Evolutionary conservation across 2,113 vertebrate species (phyloP).

Genomic region (Verasper variegatus): DNA sequence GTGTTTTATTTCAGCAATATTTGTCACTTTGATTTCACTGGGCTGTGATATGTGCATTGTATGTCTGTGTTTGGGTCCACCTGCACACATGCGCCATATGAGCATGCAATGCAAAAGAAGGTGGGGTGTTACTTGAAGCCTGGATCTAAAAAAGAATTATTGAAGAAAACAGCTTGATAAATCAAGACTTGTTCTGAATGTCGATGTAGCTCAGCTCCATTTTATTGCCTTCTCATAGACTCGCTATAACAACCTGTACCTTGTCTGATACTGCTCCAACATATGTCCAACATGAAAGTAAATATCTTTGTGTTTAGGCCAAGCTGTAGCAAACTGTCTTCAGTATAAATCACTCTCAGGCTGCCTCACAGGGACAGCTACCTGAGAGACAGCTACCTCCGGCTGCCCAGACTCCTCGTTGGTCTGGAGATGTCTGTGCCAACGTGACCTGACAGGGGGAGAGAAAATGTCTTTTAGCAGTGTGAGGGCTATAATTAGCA

Average conservation of each 20-base stretch:
- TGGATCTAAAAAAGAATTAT: not conserved
- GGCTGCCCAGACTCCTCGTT: constrained; percentile 17
- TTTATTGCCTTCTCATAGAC: constrained; percentile 5
- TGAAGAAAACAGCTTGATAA: constrained; percentile 34
- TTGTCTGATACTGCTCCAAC: constrained; percentile 30
- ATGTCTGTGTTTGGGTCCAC: not conserved
- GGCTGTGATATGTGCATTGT: not conserved
- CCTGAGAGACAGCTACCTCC: constrained; percentile 11
- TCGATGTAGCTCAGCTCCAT: constrained; percentile 9
- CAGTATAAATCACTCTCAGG: constrained; percentile 26
- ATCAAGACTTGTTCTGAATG: constrained; percentile 10
- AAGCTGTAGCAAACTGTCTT: constrained; percentile 13
- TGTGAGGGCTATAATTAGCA: constrained; percentile 66
- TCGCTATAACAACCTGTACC: constrained; percentile 19
- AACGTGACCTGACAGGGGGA: constrained; percentile 52
- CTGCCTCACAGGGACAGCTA: constrained; percentile 16
- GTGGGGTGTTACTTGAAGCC: not conserved
- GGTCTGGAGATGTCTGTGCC: constrained; percentile 47
- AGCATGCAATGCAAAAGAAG: constrained; percentile 15
- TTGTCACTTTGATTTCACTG: constrained; percentile 2
- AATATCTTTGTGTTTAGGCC: constrained; percentile 28
- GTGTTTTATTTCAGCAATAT: constrained; percentile 12
- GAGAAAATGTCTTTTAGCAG: constrained; percentile 59
- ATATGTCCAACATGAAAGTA: constrained; percentile 25
- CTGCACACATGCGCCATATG: constrained; percentile 13